Conservation (phyloP, 2,113 vertebrate genomes). For the Neogobius melanostomus region DNA sequence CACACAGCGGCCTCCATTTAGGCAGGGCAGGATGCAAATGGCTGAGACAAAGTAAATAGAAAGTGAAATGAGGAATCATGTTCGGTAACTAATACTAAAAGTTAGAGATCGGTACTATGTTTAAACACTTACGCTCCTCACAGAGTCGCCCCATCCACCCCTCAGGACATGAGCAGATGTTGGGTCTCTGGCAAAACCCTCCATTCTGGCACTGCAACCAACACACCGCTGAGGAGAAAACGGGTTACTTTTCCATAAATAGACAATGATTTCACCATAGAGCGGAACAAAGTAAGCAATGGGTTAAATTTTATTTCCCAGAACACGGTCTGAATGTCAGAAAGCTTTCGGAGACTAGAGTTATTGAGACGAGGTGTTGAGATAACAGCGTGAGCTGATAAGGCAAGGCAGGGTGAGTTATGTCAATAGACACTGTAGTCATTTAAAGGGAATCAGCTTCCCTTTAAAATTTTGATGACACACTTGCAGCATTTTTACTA, state of each 20-base stretch:
- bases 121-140: constrained; percentile 87
- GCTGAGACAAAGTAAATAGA: constrained; percentile 69
- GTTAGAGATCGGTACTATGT: neutral
- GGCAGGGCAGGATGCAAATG: constrained; percentile 94
- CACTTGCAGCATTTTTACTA: neutral
- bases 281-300: constrained; percentile 14
- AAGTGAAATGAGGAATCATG: neutral
- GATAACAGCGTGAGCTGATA: neutral
- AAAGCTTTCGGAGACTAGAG: neutral
- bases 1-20: constrained; percentile 92
- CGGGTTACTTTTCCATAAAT: neutral
- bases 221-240: constrained; percentile 83
- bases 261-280: neutral
- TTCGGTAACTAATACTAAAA: neutral
- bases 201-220: constrained; percentile 95
- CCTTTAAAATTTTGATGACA: no score
- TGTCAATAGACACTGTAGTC: no score
- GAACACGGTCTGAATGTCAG: neutral
- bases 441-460: no score
- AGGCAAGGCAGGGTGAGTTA: neutral
- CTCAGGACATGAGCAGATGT: constrained; percentile 88
- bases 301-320: neutral
- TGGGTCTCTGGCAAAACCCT: constrained; percentile 90
- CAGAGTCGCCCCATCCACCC: constrained; percentile 98
- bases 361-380: neutral